Percentiles rank a stretch among this genome's conserved stretches.
Conservation (phyloP, 2,888 invertebrate species). For the Lypha dubia region DNA sequence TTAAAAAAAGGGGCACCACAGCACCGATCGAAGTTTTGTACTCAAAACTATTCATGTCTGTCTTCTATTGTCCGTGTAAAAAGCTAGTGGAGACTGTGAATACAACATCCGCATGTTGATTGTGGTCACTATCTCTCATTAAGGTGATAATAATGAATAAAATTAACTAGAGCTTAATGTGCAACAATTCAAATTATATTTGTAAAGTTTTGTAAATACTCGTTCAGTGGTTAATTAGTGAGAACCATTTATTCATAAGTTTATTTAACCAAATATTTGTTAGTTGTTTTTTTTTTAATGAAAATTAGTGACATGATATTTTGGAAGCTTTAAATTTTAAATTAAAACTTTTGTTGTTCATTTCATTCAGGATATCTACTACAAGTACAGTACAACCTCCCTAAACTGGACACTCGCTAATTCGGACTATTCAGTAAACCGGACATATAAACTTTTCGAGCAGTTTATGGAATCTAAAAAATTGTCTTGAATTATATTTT, state of each 20-base stretch:
- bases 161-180: slow-evolving; percentile 34
- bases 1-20: slow-evolving; percentile 39
- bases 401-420: no score
- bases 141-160: slow-evolving; percentile 59
- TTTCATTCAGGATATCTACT: no score
- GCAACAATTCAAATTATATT: slow-evolving; percentile 1
- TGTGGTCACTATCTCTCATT: slow-evolving; percentile 63
- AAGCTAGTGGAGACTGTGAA: slow-evolving; percentile 10
- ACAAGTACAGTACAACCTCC: no score
- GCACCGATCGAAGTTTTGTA: not conserved
- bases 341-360: not conserved
- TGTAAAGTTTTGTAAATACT: not conserved
- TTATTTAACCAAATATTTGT: slow-evolving; percentile 5
- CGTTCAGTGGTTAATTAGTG: not conserved
- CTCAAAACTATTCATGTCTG: slow-evolving; percentile 62
- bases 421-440: no score
- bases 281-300: not conserved
- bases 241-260: not conserved
- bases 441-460: no score
- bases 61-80: slow-evolving; percentile 70
- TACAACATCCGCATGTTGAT: slow-evolving; percentile 59
- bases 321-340: not conserved
- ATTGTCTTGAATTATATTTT: no score
- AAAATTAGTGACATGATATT: not conserved
- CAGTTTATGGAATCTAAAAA: no score